These are phyloP conservation scores for Morpho helenor DNA, from an alignment of 2,888 invertebrate genomes.

Conservation along the genomic window DNA sequence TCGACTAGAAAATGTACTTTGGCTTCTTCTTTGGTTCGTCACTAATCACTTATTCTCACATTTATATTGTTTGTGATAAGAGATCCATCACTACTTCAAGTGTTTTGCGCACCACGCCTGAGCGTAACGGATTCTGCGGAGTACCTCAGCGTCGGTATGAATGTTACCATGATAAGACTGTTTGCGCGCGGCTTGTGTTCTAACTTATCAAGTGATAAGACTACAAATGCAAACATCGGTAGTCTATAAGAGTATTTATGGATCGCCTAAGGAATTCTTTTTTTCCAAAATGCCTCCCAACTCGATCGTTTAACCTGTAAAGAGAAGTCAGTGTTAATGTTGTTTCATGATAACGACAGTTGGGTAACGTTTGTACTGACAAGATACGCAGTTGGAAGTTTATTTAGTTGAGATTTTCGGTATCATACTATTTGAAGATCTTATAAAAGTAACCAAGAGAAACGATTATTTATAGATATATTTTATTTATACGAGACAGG, in stretches of 20 bases:
- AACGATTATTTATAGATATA: no score
- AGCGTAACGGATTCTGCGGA: conserved; percentile 52
- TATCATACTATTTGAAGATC: neutral
- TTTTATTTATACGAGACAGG: no score
- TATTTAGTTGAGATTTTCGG: no score
- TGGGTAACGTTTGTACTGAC: no score
- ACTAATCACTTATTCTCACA: conserved; percentile 24
- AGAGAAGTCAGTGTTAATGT: conserved; percentile 42
- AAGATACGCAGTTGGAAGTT: no score
- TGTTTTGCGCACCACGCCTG: conserved; percentile 45
- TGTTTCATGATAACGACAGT: neutral
- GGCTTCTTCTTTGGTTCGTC: conserved; percentile 47
- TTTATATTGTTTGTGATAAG: conserved; percentile 30
- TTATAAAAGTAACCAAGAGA: no score
- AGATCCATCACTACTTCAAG: conserved; percentile 46
- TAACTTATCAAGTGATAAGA: conserved; percentile 77
- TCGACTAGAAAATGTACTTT: conserved; percentile 41
- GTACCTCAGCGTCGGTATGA: conserved; percentile 55
- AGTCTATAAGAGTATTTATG: conserved; percentile 70
- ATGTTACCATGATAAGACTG: conserved; percentile 73
- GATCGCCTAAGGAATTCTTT: conserved; percentile 64
- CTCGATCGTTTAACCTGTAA: conserved; percentile 58
- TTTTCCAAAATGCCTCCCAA: conserved; percentile 53
- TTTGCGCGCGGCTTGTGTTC: conserved; percentile 73
- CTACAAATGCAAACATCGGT: conserved; percentile 68